Percentiles rank a stretch among this genome's conserved stretches.
These are phyloP conservation scores for Eupithecia subfuscata DNA, from an alignment of 2,888 invertebrate species.

Conservation along the genomic window DNA sequence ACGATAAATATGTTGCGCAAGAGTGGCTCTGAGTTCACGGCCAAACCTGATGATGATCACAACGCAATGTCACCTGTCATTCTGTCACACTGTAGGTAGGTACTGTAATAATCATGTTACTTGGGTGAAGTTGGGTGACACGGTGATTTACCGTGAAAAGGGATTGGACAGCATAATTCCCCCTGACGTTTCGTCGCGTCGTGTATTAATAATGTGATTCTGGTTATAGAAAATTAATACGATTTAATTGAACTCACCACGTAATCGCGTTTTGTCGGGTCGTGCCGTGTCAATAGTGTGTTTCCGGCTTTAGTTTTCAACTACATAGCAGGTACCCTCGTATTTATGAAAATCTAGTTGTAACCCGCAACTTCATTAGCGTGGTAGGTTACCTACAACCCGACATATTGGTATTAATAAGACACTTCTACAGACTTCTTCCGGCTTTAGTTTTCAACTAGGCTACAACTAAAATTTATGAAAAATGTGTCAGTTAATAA, in stretches of 20 bases:
- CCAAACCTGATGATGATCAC: constrained; percentile 12
- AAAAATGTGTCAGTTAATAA: background rate
- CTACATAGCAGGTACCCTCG: too few relatives aligned
- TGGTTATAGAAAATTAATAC: too few relatives aligned
- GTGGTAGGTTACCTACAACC: too few relatives aligned
- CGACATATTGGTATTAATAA: too few relatives aligned
- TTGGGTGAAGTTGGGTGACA: background rate
- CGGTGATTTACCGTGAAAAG: background rate
- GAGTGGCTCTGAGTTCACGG: constrained; percentile 32
- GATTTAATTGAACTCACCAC: too few relatives aligned
- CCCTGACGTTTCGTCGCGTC: background rate
- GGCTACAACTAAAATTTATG: background rate
- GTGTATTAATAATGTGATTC: too few relatives aligned
- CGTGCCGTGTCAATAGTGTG: too few relatives aligned
- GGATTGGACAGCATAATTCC: background rate
- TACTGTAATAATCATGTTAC: background rate
- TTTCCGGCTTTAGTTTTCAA: background rate
- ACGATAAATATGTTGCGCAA: constrained; percentile 23
- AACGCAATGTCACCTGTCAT: constrained; percentile 9
- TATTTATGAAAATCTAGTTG: background rate
- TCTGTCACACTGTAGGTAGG: background rate
- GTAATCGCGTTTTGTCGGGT: too few relatives aligned
- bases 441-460: too few relatives aligned
- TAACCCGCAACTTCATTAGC: too few relatives aligned
- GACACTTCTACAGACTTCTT: too few relatives aligned